These are phyloP conservation scores for Engystomops pustulosus DNA, from an alignment of 2,113 vertebrate genomes.

Conservation along the genomic window DNA sequence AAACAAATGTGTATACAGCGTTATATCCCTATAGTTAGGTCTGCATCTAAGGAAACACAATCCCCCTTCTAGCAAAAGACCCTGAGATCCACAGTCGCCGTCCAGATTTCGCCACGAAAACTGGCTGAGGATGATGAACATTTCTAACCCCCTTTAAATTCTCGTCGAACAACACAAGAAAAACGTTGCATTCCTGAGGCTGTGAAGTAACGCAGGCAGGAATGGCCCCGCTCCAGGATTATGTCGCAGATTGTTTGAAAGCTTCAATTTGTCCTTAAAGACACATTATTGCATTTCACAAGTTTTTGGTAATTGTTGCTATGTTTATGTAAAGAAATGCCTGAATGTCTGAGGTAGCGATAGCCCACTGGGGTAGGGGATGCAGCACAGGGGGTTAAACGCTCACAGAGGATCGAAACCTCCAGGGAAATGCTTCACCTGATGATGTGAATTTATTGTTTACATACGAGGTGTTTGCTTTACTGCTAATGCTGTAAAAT, in stretches of 20 bases:
- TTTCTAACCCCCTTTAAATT: background rate
- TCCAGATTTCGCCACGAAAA: background rate
- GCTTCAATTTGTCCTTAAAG: conserved; percentile 42
- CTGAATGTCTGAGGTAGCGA: conserved; percentile 17
- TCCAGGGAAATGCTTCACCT: background rate
- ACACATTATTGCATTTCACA: conserved; percentile 20
- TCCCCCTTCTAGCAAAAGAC: background rate
- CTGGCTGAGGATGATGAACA: background rate
- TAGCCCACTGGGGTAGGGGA: conserved; percentile 16
- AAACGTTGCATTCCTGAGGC: background rate
- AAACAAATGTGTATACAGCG: no score
- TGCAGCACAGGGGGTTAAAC: background rate
- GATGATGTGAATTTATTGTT: background rate
- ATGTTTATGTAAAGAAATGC: conserved; percentile 24
- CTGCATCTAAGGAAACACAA: no score
- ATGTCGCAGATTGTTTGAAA: conserved; percentile 25
- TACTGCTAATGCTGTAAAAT: background rate
- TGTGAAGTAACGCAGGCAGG: background rate
- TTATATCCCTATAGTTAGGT: no score
- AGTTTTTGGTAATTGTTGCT: conserved; percentile 9
- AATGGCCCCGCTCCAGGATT: conserved; percentile 32
- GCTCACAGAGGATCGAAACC: background rate
- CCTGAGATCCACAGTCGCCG: background rate
- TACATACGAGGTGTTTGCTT: background rate
- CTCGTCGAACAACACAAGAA: background rate